Percentiles rank a stretch among this genome's conserved stretches.
phyloP scores from a whole-genome alignment of 35 echinoderm and acorn worm genomes.

The Chiridota heheva region DNA sequence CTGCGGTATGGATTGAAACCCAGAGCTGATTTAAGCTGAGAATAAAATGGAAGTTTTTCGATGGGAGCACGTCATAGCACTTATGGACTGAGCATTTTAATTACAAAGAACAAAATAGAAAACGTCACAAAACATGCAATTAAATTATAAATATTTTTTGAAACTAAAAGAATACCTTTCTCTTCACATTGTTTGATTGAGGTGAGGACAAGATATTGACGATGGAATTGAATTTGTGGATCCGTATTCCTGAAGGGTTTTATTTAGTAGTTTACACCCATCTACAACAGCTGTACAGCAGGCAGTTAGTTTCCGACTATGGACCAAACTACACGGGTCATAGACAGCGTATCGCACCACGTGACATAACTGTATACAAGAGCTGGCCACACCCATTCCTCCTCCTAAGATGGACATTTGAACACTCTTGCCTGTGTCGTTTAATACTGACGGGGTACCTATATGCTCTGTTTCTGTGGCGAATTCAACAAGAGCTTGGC shows the following conservation, averaged over 20 bases:
- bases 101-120: no score
- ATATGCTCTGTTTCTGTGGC: constrained; percentile 91
- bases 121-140: no score
- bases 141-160: no score
- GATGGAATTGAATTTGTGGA: constrained; percentile 49
- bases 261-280: constrained; percentile 74
- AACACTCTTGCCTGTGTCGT: constrained; percentile 61
- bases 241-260: constrained; percentile 77
- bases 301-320: constrained; percentile 53
- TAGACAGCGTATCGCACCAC: constrained; percentile 61
- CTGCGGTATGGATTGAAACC: no score
- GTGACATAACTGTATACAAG: constrained; percentile 78
- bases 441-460: constrained; percentile 68
- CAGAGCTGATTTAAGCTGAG: no score
- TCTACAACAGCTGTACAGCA: constrained; percentile 88
- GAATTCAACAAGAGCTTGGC: constrained; percentile 87
- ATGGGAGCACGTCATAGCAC: no score
- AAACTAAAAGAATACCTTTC: no score
- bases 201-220: constrained; percentile 31
- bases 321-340: constrained; percentile 61
- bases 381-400: constrained; percentile 95
- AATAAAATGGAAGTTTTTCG: no score
- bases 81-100: no score
- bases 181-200: constrained; percentile 38
- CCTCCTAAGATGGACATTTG: constrained; percentile 89